Conservation (phyloP, 2,888 invertebrate species). For the Palloptera scutellata region DNA sequence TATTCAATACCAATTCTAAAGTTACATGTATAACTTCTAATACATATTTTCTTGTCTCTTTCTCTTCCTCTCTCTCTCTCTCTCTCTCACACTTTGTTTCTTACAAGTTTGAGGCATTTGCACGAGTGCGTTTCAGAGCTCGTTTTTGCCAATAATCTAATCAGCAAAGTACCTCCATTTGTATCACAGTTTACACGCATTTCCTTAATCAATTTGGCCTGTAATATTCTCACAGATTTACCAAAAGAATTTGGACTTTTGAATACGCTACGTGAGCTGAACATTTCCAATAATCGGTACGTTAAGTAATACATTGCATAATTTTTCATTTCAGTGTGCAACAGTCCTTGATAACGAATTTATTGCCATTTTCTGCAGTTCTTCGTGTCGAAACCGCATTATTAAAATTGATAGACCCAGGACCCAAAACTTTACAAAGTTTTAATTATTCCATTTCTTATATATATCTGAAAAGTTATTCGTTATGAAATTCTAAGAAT, state of each 20-base stretch:
- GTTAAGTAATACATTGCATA: constrained; percentile 2
- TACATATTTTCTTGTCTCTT: not conserved
- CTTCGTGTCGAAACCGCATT: too few relatives aligned
- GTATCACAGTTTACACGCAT: constrained; percentile 71
- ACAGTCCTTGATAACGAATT: too few relatives aligned
- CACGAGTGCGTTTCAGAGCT: constrained; percentile 70
- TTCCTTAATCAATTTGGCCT: constrained; percentile 77
- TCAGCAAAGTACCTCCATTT: constrained; percentile 72
- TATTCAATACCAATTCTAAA: too few relatives aligned
- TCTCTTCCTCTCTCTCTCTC: not conserved
- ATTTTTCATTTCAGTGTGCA: too few relatives aligned
- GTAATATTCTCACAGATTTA: constrained; percentile 73
- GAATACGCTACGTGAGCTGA: constrained; percentile 77
- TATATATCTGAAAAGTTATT: too few relatives aligned
- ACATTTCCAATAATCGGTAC: constrained; percentile 83
- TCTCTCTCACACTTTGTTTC: constrained; percentile 7
- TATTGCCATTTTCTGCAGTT: too few relatives aligned
- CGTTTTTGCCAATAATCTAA: constrained; percentile 74
- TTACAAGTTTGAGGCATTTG: constrained; percentile 65
- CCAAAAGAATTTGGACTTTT: constrained; percentile 72
- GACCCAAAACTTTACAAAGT: too few relatives aligned
- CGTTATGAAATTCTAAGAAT: too few relatives aligned
- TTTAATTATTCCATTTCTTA: too few relatives aligned
- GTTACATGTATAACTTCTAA: not conserved
- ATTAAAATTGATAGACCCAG: too few relatives aligned